Conservation (phyloP, 1,140 invertebrate species). For the Euwallacea fornicatus region DNA sequence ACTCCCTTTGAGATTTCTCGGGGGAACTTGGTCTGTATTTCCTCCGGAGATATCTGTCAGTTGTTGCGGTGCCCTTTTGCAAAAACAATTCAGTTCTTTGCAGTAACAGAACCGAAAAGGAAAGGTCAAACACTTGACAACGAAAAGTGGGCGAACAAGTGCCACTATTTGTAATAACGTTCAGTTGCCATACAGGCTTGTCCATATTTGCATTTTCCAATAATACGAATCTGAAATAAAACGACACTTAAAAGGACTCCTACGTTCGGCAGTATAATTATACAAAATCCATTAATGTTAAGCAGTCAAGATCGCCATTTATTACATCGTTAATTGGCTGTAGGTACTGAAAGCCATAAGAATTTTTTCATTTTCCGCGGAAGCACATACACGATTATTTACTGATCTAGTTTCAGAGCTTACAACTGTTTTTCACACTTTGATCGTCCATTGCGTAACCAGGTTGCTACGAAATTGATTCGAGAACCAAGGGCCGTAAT, state of each 20-base stretch:
- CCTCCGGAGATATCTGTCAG: too few species aligned
- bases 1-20: too few species aligned
- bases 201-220: conserved; percentile 17
- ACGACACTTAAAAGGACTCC: conserved; percentile 15
- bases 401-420: too few species aligned
- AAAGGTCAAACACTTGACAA: conserved; percentile 5
- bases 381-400: too few species aligned
- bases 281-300: conserved; percentile 10
- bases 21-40: too few species aligned
- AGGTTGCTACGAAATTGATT: too few species aligned
- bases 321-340: conserved; percentile 4
- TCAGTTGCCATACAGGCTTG: conserved; percentile 18
- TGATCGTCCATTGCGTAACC: too few species aligned
- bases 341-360: neutral
- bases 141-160: conserved; percentile 19
- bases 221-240: conserved; percentile 17
- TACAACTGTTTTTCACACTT: too few species aligned
- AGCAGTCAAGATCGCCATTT: conserved; percentile 1
- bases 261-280: conserved; percentile 15
- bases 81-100: too few species aligned
- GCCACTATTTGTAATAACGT: conserved; percentile 10
- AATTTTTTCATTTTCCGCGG: neutral
- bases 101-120: neutral
- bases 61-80: too few species aligned
- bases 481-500: too few species aligned